Conservation (phyloP, 2,888 invertebrate species). For the Lithophane leautieri region DNA sequence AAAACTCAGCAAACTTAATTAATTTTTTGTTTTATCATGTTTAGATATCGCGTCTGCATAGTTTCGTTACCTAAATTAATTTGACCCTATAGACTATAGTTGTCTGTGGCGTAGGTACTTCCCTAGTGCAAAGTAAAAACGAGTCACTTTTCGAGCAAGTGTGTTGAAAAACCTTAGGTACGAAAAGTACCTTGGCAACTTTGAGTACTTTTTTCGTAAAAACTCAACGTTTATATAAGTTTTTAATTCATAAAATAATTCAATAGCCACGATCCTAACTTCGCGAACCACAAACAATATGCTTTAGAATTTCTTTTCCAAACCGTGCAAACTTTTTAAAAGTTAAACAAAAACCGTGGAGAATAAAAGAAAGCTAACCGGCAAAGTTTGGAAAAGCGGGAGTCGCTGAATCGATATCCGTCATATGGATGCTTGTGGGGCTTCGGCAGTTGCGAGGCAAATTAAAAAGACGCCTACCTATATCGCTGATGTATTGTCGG, state of each 20-base stretch:
- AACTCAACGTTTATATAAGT: not conserved
- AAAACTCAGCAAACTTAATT: too few relatives aligned
- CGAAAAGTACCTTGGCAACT: not conserved
- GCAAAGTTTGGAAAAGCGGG: conserved; percentile 71
- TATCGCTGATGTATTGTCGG: conserved; percentile 63
- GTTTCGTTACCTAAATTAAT: too few relatives aligned
- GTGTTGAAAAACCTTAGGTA: not conserved
- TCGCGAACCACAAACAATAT: conserved; percentile 40
- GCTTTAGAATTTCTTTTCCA: conserved; percentile 26
- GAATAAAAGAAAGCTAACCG: conserved; percentile 53
- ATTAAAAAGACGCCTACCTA: conserved; percentile 76
- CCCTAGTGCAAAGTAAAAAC: not conserved
- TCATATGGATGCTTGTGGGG: conserved; percentile 72
- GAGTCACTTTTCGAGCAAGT: not conserved
- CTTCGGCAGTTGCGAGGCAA: conserved; percentile 79
- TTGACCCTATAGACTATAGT: not conserved
- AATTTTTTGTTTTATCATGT: too few relatives aligned
- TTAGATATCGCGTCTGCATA: too few relatives aligned
- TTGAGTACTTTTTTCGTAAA: not conserved
- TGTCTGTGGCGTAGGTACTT: not conserved
- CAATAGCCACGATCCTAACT: conserved; percentile 17
- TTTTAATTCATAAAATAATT: conserved; percentile 26
- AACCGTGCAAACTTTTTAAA: conserved; percentile 30
- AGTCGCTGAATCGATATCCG: conserved; percentile 76
- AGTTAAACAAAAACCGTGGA: conserved; percentile 28